Evolutionary conservation across 2,888 invertebrate genomes (phyloP).

Genomic region (Lydus trimaculatus): DNA sequence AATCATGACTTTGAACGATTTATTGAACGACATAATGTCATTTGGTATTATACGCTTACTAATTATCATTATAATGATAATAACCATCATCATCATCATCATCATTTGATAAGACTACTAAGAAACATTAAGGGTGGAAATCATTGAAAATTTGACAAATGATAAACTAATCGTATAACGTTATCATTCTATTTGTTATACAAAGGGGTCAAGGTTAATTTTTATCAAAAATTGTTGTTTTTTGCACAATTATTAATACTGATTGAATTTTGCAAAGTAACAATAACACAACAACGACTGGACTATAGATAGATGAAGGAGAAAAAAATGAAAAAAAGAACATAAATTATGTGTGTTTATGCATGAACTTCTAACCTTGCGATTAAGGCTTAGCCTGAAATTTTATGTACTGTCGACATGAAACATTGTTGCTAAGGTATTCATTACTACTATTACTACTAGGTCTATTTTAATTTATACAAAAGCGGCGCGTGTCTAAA

Average conservation of each 20-base stretch:
- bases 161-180: background rate
- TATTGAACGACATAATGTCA: background rate
- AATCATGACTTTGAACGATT: conserved; percentile 29
- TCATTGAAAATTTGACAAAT: background rate
- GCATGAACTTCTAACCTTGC: conserved; percentile 8
- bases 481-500: conserved; percentile 2
- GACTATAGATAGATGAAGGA: too few relatives aligned
- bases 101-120: background rate
- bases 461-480: conserved; percentile 13
- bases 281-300: background rate
- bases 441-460: too few relatives aligned
- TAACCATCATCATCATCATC: background rate
- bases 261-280: background rate
- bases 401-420: conserved; percentile 17
- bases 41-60: conserved; percentile 21
- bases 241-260: background rate
- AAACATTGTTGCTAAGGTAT: conserved; percentile 17
- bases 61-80: background rate
- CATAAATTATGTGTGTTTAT: background rate
- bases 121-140: background rate
- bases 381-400: conserved; percentile 2
- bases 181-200: background rate
- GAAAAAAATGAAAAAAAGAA: background rate
- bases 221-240: background rate
- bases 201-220: background rate